Base-by-base conservation (phyloP, 2,113 vertebrate species). In the Bolborhynchus lineola region DNA sequence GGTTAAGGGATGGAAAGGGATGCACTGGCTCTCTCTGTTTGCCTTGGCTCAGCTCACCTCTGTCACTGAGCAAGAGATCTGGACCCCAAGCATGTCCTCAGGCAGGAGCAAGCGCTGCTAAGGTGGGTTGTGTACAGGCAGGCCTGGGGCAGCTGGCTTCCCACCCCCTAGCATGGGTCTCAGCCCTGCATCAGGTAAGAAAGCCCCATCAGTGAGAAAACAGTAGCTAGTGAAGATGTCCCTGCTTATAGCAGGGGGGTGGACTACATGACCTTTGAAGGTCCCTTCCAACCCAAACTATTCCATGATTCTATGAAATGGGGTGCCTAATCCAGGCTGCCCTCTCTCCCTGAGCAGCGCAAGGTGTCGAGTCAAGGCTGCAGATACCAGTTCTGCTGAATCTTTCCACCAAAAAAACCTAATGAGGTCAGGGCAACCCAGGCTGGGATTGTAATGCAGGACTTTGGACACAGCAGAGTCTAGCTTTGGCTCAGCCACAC, bases 401-500 rank as follows among this genome's bases (percentile, higher is more conserved):
- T n/a, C 29, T 88, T 57, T 82, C 33, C 53, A 49, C 31, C 26
- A 35, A 24, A 35, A 35, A 59, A 59, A 39, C 11, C 33, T 35
- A 59, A 19, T 0, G 7, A 62, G 26, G 46, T 4, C 0, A 1
- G 60, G n/a, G 50, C 10, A n/a, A 35, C 10, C 24, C 29, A 19
- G 41, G 16, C 28, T 14, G 29, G 62, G 62, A 53, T 0, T 13
- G 44, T 12, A 79, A 46, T 0, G 6, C 33, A 31, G 71, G 33
- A 15, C 31, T 42, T 7, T 1, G 16, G 55, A 19, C 11, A 47
- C 0, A 4, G 47, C 53, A 44, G 59, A 46, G 33, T 3, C 33
- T 33, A 52, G 29, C 8, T 67, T 19, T 28, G 35, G 52, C 55
- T 18, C 50, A 3, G 11, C 10, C 2, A 7, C 37, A 37, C 2